phyloP scores from a whole-genome alignment of 1,140 invertebrate species.

The Triops longicaudatus region DNA sequence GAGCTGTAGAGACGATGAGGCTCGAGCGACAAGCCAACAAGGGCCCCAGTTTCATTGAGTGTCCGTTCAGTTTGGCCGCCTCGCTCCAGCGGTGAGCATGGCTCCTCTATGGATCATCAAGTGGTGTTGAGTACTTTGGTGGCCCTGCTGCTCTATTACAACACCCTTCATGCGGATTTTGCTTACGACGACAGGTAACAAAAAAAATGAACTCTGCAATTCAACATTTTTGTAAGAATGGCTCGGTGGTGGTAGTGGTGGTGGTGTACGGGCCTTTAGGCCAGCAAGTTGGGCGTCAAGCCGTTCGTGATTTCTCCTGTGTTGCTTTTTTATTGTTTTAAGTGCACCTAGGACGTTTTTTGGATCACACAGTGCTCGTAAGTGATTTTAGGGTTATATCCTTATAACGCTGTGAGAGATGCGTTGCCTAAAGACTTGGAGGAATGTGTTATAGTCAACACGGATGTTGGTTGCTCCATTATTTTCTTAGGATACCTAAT shows the following conservation, averaged over 20 bases:
- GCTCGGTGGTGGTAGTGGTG: background rate
- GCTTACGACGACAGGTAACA: slow-evolving; percentile 37
- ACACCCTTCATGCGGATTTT: slow-evolving; percentile 35
- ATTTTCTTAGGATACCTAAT: background rate
- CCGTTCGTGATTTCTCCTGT: too few species aligned
- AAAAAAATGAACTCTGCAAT: slow-evolving; percentile 1
- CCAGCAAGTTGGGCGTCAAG: too few species aligned
- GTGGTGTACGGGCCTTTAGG: background rate
- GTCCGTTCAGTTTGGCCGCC: slow-evolving; percentile 28
- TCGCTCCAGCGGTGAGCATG: slow-evolving; percentile 30
- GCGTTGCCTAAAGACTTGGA: background rate
- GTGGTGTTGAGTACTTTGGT: slow-evolving; percentile 62
- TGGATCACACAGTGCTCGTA: background rate
- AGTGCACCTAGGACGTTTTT: too few species aligned
- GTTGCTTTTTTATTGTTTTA: too few species aligned
- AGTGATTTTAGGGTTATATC: too few species aligned
- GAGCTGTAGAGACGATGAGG: background rate
- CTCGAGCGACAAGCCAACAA: background rate
- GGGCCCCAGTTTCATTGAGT: slow-evolving; percentile 14
- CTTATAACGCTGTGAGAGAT: too few species aligned
- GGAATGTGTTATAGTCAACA: background rate
- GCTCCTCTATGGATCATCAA: slow-evolving; percentile 56
- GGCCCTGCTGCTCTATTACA: slow-evolving; percentile 36
- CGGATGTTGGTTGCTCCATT: background rate
- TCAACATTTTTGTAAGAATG: background rate